A percentile compares a stretch with the other conserved stretches of the same genome.
phyloP scores from a whole-genome alignment of 2,797 vertebrate species.

The Chaetophractus vellerosus region DNA sequence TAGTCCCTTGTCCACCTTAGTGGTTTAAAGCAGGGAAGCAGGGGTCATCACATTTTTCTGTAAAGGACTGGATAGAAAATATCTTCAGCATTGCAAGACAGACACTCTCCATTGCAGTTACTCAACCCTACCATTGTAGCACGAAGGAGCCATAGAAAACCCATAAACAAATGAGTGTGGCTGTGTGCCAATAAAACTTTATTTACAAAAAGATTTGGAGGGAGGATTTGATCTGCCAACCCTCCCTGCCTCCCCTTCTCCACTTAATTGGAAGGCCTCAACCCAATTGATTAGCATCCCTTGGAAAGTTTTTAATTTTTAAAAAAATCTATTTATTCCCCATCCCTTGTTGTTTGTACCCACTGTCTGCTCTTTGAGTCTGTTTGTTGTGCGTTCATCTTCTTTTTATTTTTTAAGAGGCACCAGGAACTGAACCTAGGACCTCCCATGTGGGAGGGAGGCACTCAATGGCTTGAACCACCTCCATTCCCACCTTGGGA shows the following conservation, averaged over 20 bases:
- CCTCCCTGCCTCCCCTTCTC: not conserved
- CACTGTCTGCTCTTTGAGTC: no score
- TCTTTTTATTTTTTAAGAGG: no score
- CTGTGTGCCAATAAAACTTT: slow-evolving; percentile 2
- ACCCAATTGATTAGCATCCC: not conserved
- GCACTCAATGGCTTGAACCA: no score
- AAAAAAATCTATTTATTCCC: no score
- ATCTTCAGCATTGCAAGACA: not conserved
- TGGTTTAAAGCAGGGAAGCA: not conserved
- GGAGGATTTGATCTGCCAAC: not conserved
- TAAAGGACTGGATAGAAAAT: not conserved
- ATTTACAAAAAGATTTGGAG: not conserved
- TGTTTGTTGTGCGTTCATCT: no score
- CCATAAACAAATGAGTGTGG: slow-evolving; percentile 17
- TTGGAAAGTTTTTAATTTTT: not conserved
- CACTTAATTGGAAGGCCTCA: not conserved
- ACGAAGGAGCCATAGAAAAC: not conserved
- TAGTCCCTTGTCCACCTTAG: not conserved
- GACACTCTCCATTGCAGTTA: not conserved
- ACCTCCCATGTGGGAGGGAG: no score
- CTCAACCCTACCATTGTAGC: not conserved
- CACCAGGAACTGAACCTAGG: no score
- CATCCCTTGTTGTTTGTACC: no score
- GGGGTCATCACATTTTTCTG: not conserved
- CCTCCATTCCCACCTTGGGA: no score